Evolutionary conservation across 2,113 vertebrate species (phyloP).

Genomic region (Otis tarda): DNA sequence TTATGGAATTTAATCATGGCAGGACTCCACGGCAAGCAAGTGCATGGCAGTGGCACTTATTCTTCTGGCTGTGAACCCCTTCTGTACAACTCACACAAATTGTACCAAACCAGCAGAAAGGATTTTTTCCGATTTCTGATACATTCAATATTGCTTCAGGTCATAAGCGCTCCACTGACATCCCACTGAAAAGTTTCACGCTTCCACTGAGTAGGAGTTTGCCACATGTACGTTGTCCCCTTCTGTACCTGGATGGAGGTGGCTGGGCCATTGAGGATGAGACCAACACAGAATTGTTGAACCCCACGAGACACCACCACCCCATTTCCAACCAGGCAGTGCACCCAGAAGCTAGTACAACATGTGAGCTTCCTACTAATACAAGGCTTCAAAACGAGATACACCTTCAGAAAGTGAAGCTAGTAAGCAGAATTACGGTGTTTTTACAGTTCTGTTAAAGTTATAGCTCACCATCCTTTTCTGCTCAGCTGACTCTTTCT

Average conservation of each 20-base stretch:
- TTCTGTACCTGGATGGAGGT: background rate
- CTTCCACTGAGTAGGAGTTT: background rate
- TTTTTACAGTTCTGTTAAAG: background rate
- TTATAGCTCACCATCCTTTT: background rate
- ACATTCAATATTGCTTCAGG: background rate
- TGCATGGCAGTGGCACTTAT: background rate
- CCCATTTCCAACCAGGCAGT: accelerated
- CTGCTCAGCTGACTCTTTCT: background rate
- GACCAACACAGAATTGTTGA: background rate
- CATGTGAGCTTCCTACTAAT: background rate
- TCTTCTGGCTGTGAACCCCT: background rate
- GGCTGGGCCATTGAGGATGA: background rate
- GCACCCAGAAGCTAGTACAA: background rate
- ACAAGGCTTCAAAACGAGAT: background rate
- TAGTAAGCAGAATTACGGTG: background rate
- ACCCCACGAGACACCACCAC: accelerated
- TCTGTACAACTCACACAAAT: background rate
- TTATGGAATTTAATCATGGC: background rate
- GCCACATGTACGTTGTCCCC: accelerated
- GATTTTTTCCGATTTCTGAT: background rate
- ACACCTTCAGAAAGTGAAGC: background rate
- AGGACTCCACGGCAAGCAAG: background rate
- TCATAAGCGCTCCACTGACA: background rate
- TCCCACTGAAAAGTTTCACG: background rate
- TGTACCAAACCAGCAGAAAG: background rate